Conservation (phyloP, 2,888 invertebrate species). For the Idaea biselata region DNA sequence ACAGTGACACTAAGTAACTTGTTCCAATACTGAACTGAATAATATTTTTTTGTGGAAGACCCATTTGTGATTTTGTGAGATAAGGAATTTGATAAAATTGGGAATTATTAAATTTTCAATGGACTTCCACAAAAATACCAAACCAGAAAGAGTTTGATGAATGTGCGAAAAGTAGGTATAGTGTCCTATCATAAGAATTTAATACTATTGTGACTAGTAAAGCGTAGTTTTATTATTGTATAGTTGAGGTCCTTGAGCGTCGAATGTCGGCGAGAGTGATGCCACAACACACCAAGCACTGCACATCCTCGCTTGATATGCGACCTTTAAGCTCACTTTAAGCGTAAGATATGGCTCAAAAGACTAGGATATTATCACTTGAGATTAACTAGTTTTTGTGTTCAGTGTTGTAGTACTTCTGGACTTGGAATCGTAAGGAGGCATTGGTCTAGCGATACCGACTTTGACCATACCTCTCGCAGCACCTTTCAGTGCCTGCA, state of each 20-base stretch:
- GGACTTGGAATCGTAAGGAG: conserved; percentile 64
- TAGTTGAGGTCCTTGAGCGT: conserved; percentile 34
- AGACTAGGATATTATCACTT: conserved; percentile 62
- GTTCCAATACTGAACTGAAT: conserved; percentile 7
- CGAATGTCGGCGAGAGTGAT: conserved; percentile 9
- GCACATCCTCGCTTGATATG: conserved; percentile 45
- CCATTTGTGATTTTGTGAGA: conserved; percentile 5
- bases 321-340: conserved; percentile 45
- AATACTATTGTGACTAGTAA: conserved; percentile 61
- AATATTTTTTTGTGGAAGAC: conserved; percentile 19
- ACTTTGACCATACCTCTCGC: conserved; percentile 93
- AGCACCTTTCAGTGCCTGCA: conserved; percentile 96
- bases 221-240: conserved; percentile 73
- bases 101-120: conserved; percentile 8
- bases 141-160: conserved; percentile 16
- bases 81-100: conserved; percentile 1
- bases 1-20: conserved; percentile 42
- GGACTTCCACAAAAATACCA: conserved; percentile 22
- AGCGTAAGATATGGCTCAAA: conserved; percentile 68
- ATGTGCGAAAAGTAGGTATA: conserved; percentile 59
- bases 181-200: conserved; percentile 36
- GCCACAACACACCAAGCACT: conserved; percentile 30
- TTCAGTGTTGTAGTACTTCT: conserved; percentile 67
- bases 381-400: conserved; percentile 69
- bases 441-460: conserved; percentile 93